phyloP scores from a whole-genome alignment of 2,888 invertebrate species.

The Trachelus troglodyta region DNA sequence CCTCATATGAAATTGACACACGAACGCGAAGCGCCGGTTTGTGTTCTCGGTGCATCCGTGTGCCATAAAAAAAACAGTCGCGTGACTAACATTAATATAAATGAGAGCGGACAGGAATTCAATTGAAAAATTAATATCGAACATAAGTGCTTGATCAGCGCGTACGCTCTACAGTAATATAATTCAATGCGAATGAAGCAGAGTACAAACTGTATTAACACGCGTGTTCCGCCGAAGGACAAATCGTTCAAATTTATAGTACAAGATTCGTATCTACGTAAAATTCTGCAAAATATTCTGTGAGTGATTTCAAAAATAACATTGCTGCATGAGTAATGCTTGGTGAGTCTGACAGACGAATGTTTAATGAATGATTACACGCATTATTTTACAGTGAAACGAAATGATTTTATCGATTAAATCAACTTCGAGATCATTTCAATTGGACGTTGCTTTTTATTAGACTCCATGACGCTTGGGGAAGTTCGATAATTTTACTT shows the following conservation, averaged over 20 bases:
- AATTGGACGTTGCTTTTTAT: not conserved
- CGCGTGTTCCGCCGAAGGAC: not conserved
- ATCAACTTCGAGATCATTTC: not conserved
- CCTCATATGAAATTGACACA: not conserved
- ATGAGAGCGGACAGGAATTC: not conserved
- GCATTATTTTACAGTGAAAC: not conserved
- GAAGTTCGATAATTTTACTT: constrained; percentile 26
- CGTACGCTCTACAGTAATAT: not conserved
- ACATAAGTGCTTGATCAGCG: not conserved
- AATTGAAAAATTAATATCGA: not conserved
- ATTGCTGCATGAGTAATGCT: not conserved
- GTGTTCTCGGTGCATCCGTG: not conserved
- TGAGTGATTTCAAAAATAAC: not conserved
- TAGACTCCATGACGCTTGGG: not conserved
- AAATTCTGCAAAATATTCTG: not conserved
- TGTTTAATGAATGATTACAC: not conserved
- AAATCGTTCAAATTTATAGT: not conserved
- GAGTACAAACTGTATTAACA: not conserved
- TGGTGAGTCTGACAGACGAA: not conserved
- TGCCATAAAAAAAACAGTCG: not conserved
- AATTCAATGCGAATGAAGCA: not conserved
- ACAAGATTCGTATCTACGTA: not conserved
- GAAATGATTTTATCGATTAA: not conserved
- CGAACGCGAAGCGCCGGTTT: not conserved
- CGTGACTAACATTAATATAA: not conserved